phyloP scores from a whole-genome alignment of 2,113 vertebrate genomes.

The Trogon surrucura region DNA sequence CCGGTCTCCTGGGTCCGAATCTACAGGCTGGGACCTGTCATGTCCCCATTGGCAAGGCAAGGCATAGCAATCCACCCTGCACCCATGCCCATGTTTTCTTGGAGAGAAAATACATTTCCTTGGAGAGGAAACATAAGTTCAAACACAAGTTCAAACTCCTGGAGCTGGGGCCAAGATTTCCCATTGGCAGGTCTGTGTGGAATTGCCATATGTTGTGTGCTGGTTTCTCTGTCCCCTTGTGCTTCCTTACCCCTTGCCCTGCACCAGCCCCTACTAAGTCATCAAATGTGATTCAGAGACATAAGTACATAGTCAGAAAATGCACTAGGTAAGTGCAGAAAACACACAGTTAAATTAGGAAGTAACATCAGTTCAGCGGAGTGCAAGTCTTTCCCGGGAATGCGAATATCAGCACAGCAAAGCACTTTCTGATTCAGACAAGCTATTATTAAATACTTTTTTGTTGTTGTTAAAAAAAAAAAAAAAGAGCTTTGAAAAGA shows the following conservation, averaged over 20 bases:
- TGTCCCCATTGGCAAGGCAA: not conserved
- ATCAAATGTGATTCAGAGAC: not conserved
- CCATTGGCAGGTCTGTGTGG: not conserved
- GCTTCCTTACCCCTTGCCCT: not conserved
- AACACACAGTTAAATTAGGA: not conserved
- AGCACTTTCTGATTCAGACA: not conserved
- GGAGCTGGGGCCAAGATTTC: not conserved
- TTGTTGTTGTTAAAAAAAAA: not conserved
- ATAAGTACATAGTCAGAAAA: not conserved
- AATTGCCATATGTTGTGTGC: accelerated
- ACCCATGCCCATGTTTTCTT: not conserved
- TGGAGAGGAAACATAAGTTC: not conserved
- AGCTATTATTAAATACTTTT: conserved; percentile 11
- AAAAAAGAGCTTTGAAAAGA: not conserved
- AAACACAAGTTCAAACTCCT: not conserved
- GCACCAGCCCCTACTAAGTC: not conserved
- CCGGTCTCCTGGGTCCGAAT: not conserved
- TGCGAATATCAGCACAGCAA: not conserved
- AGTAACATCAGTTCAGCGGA: not conserved
- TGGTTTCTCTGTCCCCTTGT: not conserved
- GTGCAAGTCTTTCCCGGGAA: not conserved
- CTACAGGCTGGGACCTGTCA: not conserved
- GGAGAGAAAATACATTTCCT: not conserved
- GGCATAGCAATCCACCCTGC: no score
- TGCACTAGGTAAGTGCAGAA: not conserved